Evolutionary conservation across 2,113 vertebrate genomes (phyloP).

Genomic region (Trogon melanurus): DNA sequence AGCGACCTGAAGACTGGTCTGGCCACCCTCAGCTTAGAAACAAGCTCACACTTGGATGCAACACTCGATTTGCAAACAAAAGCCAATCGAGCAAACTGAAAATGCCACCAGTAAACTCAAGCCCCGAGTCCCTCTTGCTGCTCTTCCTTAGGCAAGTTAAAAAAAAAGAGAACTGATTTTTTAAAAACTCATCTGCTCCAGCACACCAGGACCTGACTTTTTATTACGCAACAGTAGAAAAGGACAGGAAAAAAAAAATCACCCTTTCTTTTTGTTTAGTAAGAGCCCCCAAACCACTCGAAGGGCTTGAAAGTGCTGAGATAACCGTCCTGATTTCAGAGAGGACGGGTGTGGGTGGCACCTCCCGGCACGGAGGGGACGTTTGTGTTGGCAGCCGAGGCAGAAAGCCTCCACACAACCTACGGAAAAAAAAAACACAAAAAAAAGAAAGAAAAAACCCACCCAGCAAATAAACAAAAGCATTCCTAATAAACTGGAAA

Average conservation of each 20-base stretch:
- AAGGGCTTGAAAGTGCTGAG: background rate
- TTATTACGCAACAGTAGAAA: background rate
- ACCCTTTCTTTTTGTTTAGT: background rate
- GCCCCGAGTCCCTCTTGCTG: background rate
- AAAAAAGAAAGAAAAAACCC: background rate
- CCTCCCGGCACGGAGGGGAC: background rate
- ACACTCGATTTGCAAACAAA: background rate
- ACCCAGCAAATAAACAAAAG: conserved; percentile 58
- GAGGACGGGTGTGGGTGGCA: conserved; percentile 47
- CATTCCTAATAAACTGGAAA: conserved; percentile 62
- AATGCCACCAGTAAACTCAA: background rate
- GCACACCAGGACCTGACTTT: background rate
- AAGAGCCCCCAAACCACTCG: background rate
- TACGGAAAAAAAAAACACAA: background rate
- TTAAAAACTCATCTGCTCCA: background rate
- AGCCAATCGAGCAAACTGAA: background rate
- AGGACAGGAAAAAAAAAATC: background rate
- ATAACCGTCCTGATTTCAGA: conserved; percentile 21
- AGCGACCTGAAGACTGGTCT: background rate
- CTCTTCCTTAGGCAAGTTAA: background rate
- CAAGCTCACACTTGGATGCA: background rate
- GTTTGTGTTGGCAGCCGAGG: conserved; percentile 10
- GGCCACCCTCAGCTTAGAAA: background rate
- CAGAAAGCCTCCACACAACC: conserved; percentile 39
- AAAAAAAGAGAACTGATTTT: background rate